phyloP scores from a whole-genome alignment of 2,888 invertebrate species.

The Yponomeuta evonymella region DNA sequence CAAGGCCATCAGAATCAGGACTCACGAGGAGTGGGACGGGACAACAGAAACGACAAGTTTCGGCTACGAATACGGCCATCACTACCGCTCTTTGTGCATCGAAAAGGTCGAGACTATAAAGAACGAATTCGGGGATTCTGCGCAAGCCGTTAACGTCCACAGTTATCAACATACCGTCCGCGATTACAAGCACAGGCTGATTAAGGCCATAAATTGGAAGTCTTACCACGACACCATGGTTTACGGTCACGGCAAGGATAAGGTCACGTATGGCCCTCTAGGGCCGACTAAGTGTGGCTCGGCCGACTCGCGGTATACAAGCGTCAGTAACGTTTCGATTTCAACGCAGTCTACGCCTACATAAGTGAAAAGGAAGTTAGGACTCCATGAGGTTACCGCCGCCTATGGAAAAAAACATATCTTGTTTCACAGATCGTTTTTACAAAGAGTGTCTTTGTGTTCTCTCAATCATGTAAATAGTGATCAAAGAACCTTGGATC shows the following conservation, averaged over 20 bases:
- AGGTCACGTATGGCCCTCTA: neutral
- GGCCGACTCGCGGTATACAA: neutral
- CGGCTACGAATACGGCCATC: slow-evolving; percentile 50
- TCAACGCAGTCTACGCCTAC: too few species aligned
- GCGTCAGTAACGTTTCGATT: neutral
- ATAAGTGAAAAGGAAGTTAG: too few species aligned
- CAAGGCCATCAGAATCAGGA: slow-evolving; percentile 37
- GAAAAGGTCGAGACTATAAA: slow-evolving; percentile 52
- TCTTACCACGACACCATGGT: slow-evolving; percentile 34
- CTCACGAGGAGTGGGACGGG: slow-evolving; percentile 57
- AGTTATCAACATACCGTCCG: slow-evolving; percentile 44
- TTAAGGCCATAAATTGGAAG: slow-evolving; percentile 50
- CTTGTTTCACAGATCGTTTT: too few species aligned
- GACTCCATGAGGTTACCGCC: too few species aligned
- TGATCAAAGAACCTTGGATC: too few species aligned
- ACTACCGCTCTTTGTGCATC: slow-evolving; percentile 56
- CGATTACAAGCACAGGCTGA: slow-evolving; percentile 39
- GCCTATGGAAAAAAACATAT: too few species aligned
- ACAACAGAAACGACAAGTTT: slow-evolving; percentile 46
- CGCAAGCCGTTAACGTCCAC: slow-evolving; percentile 46
- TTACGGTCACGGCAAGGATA: slow-evolving; percentile 13
- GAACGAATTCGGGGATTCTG: slow-evolving; percentile 49
- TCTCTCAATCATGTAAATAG: too few species aligned
- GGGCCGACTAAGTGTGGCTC: neutral
- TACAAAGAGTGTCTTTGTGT: too few species aligned